Percentiles rank a stretch among this genome's conserved stretches.
These are phyloP conservation scores for Aphis gossypii DNA, from an alignment of 1,140 invertebrate species.

Conservation along the genomic window DNA sequence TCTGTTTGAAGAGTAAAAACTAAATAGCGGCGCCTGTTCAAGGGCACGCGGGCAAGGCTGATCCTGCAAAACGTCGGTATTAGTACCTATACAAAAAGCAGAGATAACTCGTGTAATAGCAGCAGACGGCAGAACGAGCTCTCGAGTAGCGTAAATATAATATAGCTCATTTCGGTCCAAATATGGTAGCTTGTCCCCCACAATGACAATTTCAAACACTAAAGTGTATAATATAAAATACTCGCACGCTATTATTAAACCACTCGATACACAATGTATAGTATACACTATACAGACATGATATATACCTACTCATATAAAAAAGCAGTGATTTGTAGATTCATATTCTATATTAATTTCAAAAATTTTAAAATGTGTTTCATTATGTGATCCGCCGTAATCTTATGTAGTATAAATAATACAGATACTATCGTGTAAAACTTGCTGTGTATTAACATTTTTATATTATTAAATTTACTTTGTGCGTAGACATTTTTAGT, in stretches of 20 bases:
- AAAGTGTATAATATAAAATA: not conserved
- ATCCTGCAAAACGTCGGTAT: constrained; percentile 39
- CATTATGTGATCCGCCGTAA: not conserved
- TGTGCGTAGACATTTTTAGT: not conserved
- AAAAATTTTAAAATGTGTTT: not conserved
- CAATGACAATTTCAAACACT: constrained; percentile 51
- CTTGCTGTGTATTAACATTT: not conserved
- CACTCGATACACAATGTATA: not conserved
- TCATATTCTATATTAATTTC: not conserved
- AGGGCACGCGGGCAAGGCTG: constrained; percentile 29
- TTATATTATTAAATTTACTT: not conserved
- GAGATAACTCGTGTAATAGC: not conserved
- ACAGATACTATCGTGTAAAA: too few relatives aligned
- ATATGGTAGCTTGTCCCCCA: constrained; percentile 56
- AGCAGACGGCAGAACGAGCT: constrained; percentile 3
- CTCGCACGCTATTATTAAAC: constrained; percentile 6
- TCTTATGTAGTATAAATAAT: not conserved
- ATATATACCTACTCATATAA: not conserved
- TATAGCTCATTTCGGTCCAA: constrained; percentile 44
- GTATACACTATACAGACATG: not conserved
- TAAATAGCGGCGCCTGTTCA: constrained; percentile 44
- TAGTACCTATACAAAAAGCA: constrained; percentile 4
- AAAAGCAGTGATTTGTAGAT: not conserved
- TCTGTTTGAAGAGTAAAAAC: constrained; percentile 44
- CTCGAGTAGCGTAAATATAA: constrained; percentile 1